These are phyloP conservation scores for Pelusios castaneus DNA, from an alignment of 2,113 vertebrate species.

Conservation along the genomic window DNA sequence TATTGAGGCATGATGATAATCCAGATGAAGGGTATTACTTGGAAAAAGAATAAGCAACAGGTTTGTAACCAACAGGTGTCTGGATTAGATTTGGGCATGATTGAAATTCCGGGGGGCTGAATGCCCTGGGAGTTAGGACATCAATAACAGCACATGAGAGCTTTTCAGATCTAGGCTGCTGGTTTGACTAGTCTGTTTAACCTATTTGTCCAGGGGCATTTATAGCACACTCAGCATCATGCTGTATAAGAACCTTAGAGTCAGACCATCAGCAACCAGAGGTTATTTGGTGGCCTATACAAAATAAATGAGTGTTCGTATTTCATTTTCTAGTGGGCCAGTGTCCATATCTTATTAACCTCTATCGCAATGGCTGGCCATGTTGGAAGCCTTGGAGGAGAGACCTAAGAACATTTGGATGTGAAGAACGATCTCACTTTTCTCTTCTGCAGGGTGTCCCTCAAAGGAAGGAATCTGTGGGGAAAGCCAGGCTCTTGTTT, in stretches of 20 bases:
- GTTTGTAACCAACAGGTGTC: too few relatives aligned
- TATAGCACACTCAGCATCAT: accelerated
- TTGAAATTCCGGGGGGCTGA: background rate
- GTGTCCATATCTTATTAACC: background rate
- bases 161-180: background rate
- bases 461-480: background rate
- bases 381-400: background rate
- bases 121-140: background rate
- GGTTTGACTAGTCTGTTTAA: background rate
- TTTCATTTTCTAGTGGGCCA: background rate
- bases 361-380: background rate
- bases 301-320: background rate
- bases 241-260: background rate
- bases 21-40: background rate
- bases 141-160: background rate
- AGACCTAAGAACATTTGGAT: background rate
- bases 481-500: background rate
- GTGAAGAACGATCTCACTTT: background rate
- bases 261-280: background rate
- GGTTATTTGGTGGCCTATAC: background rate
- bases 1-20: background rate
- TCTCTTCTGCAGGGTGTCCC: background rate
- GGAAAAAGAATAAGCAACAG: background rate
- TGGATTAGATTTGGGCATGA: background rate
- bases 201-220: background rate